Evolutionary conservation across 2,113 vertebrate genomes (phyloP).

Genomic region (Ochotona princeps): DNA sequence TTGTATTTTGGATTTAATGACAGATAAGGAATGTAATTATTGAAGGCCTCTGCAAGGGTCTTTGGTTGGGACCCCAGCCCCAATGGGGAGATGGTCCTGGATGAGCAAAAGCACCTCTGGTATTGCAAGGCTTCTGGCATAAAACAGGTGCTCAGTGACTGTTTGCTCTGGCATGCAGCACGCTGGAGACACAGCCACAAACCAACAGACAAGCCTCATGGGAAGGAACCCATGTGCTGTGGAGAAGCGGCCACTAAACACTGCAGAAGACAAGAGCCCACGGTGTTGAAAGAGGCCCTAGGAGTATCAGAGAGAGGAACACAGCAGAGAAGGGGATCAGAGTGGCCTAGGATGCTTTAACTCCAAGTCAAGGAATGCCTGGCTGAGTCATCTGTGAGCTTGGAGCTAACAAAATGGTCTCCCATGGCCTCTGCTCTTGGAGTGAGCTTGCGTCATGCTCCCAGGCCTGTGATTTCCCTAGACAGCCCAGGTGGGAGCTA

Average conservation of each 20-base stretch:
- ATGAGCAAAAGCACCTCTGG: background rate
- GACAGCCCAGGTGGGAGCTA: fast-evolving
- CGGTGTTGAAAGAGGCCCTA: no score
- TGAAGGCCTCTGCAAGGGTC: background rate
- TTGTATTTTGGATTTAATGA: no score
- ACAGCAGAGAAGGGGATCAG: no score
- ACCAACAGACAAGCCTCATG: fast-evolving
- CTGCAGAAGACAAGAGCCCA: no score
- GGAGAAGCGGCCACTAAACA: no score
- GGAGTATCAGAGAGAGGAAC: no score
- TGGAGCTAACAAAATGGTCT: fast-evolving
- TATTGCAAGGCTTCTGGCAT: background rate
- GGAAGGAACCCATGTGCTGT: no score
- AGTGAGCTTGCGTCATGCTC: no score
- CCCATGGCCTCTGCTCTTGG: background rate
- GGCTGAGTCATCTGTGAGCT: background rate
- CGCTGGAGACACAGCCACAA: background rate
- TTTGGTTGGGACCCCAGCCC: no score
- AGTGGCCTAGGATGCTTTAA: no score
- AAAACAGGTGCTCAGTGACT: background rate
- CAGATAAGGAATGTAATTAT: fast-evolving
- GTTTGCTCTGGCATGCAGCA: background rate
- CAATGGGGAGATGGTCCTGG: background rate
- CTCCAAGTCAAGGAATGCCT: background rate
- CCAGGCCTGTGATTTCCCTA: no score